Percentiles rank a stretch among this genome's conserved stretches.
Conservation (phyloP, 2,888 invertebrate genomes). For the Meloe dianella region DNA sequence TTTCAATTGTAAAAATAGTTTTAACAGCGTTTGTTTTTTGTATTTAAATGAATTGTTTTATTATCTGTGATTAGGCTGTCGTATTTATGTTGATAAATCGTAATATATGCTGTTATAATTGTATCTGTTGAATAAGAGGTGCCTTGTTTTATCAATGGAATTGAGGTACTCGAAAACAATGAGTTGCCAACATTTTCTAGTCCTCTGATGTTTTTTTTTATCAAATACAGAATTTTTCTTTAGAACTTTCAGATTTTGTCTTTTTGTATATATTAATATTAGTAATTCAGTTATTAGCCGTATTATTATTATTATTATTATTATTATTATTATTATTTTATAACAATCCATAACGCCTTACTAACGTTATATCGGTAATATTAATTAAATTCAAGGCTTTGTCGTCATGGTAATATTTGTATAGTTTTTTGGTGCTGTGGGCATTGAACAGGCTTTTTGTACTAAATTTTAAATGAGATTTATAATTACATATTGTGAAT, state of each 20-base stretch:
- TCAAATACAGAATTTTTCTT: constrained; percentile 38
- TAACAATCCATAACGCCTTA: constrained; percentile 23
- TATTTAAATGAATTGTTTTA: constrained; percentile 28
- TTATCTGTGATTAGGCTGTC: constrained; percentile 45
- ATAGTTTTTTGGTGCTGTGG: constrained; percentile 30
- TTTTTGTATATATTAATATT: not conserved
- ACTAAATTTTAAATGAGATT: constrained; percentile 37
- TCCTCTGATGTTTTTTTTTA: constrained; percentile 42
- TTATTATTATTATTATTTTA: constrained; percentile 28
- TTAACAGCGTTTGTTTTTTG: not conserved
- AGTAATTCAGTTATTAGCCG: constrained; percentile 15
- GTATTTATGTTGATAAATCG: constrained; percentile 41
- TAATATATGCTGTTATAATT: constrained; percentile 33
- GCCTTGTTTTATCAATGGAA: constrained; percentile 45
- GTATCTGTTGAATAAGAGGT: constrained; percentile 41
- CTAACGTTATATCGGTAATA: constrained; percentile 15
- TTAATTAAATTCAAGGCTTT: constrained; percentile 7
- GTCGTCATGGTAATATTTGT: constrained; percentile 23
- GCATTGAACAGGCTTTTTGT: constrained; percentile 39
- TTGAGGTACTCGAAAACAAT: constrained; percentile 39
- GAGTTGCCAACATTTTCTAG: constrained; percentile 47
- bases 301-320: constrained; percentile 31
- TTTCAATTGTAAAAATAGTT: constrained; percentile 1
- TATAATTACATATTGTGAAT: constrained; percentile 44
- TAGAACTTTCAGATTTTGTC: not conserved